Evolutionary conservation across 2,888 invertebrate genomes (phyloP), one percentile per base, ranked within the genome.

Genomic region (Biston stratarius): DNA sequence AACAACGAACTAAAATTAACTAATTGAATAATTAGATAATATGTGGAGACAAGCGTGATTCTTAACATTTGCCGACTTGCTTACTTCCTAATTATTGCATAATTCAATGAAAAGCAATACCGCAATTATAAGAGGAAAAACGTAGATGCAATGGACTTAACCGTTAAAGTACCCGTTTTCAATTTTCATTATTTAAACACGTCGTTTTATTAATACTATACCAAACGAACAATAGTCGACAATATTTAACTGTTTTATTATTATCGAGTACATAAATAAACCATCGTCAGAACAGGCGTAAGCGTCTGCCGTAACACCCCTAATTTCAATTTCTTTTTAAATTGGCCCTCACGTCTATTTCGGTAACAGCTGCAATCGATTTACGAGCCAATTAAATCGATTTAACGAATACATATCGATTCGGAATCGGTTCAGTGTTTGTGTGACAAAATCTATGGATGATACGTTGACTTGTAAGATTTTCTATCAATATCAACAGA

Each of bases 321-420:
- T 77, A 83, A 86, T 87, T 83, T 84, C 83, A 85, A 86, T 88
- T 86, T 84, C 83, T 84, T 69, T 85, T 86, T 85, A 88, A 89
- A 90, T 89, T 85, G 87, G 83, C 85, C 84, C 85, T 87, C 87
- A 87, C 86, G 85, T 87, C 89, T 81, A 87, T 89, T 87, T 84
- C 75, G 72, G 78, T 81, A 83, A 84, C 90, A 87, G 89, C 86
- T 86, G 81, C 82, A 85, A 85, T 87, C 86, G 87, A 87, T 90
- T 89, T 88, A 88, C 85, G 86, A 85, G 79, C 86, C 91, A 91
- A 92, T 92, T 90, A 88, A 86, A 85, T 71, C 73, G 69, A 69
- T 68, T 72, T 68, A 61, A 72, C 70, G 58, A 65, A 71, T 74
- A 73, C 73, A 58, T 71, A 73, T 73, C 67, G 71, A 62, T 53